A percentile compares a stretch with the other conserved stretches of the same genome.
phyloP scores from a whole-genome alignment of 2,797 vertebrate genomes.

The Tinamus major region DNA sequence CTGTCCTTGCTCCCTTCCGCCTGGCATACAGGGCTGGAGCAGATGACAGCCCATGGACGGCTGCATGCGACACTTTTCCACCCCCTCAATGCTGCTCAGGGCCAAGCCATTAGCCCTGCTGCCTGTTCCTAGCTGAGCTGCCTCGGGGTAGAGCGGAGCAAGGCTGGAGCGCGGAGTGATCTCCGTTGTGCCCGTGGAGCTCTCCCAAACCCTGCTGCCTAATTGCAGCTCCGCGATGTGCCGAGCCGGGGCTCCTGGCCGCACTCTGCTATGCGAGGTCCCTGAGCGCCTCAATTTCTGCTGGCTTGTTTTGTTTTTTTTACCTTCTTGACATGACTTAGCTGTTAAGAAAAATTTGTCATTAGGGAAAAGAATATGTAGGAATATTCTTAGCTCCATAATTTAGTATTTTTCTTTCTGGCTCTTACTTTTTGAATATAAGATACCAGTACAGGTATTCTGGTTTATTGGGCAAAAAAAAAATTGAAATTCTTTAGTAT shows the following conservation, averaged over 20 bases:
- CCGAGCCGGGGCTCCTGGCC: rapidly evolving
- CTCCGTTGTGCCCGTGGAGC: neutral
- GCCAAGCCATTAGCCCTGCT: neutral
- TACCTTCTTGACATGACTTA: neutral
- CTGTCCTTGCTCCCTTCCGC: neutral
- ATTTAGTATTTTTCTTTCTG: neutral
- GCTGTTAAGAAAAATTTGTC: neutral
- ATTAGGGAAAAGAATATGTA: neutral
- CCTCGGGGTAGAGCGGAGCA: neutral
- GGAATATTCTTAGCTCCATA: neutral
- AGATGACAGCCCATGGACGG: neutral
- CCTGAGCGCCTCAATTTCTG: neutral
- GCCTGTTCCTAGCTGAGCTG: neutral
- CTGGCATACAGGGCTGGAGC: rapidly evolving
- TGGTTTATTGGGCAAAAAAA: neutral
- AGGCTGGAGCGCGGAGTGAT: neutral
- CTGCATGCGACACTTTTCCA: neutral
- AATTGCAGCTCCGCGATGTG: neutral
- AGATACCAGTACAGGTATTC: neutral
- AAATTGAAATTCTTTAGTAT: neutral
- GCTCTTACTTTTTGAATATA: neutral
- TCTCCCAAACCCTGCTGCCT: neutral
- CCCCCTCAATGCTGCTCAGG: neutral
- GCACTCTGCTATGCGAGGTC: neutral
- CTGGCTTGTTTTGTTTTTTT: neutral